Evolutionary conservation across 2,888 invertebrate genomes (phyloP).

Genomic region (Nomada hirtipes): DNA sequence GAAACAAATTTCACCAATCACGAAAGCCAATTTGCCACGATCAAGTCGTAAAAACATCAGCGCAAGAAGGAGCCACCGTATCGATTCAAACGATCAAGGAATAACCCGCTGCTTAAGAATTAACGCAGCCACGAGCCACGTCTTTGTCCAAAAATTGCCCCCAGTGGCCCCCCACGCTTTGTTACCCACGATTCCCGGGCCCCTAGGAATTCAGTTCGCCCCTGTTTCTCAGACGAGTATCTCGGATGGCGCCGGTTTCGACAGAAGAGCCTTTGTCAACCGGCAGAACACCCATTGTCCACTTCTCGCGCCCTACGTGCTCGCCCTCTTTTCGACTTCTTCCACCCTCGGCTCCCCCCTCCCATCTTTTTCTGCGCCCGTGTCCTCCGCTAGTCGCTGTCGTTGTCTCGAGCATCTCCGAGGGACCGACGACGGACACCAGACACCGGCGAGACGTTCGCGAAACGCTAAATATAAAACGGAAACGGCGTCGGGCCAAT

Average conservation of each 20-base stretch:
- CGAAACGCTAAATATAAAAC: constrained; percentile 46
- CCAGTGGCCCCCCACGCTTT: constrained; percentile 25
- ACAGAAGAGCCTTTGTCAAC: constrained; percentile 59
- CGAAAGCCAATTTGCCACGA: too few relatives aligned
- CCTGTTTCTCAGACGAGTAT: constrained; percentile 51
- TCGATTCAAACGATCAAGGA: constrained; percentile 3
- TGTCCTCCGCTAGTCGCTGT: background rate
- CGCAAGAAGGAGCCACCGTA: background rate
- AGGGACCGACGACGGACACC: constrained; percentile 32
- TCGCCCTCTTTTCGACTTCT: constrained; percentile 27
- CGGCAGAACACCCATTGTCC: constrained; percentile 62
- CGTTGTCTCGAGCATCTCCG: constrained; percentile 57
- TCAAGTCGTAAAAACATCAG: background rate
- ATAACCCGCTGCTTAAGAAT: constrained; percentile 46
- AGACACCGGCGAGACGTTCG: constrained; percentile 37
- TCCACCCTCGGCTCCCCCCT: constrained; percentile 5
- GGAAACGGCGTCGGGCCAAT: constrained; percentile 19
- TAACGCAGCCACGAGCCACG: constrained; percentile 25
- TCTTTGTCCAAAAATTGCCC: constrained; percentile 37
- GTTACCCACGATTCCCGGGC: constrained; percentile 46
- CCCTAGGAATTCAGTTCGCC: constrained; percentile 39
- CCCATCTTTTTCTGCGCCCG: background rate
- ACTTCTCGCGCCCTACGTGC: constrained; percentile 59
- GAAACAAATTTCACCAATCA: too few relatives aligned
- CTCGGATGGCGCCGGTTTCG: constrained; percentile 52